A percentile compares a stretch with the other conserved stretches of the same genome.
Conservation (phyloP, 2,888 invertebrate genomes). For the Microplitis manilae region DNA sequence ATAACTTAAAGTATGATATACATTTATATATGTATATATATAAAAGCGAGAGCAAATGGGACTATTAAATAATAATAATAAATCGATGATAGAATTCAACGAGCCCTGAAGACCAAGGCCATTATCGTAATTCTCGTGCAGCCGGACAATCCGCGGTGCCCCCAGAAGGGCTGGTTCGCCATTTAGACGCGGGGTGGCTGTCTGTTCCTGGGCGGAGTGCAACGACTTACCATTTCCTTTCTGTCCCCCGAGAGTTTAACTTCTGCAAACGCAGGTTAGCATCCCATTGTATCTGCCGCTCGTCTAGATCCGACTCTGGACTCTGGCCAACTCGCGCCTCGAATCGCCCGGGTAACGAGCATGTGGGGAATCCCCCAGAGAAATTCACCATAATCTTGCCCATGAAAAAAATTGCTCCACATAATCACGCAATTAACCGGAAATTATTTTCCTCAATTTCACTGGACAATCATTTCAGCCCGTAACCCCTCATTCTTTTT, state of each 20-base stretch:
- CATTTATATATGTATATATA: background rate
- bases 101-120: conserved; percentile 25
- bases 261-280: conserved; percentile 41
- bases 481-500: no score
- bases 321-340: conserved; percentile 36
- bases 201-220: conserved; percentile 25
- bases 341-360: conserved; percentile 40
- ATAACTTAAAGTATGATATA: background rate
- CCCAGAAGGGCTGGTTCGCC: background rate
- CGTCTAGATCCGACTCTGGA: conserved; percentile 38
- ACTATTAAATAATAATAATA: conserved; percentile 31
- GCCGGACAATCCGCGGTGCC: conserved; percentile 19
- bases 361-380: conserved; percentile 33
- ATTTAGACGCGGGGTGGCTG: background rate
- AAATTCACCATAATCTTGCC: conserved; percentile 30
- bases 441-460: background rate
- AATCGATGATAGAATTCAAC: conserved; percentile 31
- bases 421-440: background rate
- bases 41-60: conserved; percentile 2
- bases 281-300: conserved; percentile 37
- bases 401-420: background rate
- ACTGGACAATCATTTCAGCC: no score
- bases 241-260: conserved; percentile 28
- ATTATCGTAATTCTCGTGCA: conserved; percentile 41
- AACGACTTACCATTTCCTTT: conserved; percentile 37